phyloP scores from a whole-genome alignment of 2,113 vertebrate genomes.

The Elanoides forficatus region DNA sequence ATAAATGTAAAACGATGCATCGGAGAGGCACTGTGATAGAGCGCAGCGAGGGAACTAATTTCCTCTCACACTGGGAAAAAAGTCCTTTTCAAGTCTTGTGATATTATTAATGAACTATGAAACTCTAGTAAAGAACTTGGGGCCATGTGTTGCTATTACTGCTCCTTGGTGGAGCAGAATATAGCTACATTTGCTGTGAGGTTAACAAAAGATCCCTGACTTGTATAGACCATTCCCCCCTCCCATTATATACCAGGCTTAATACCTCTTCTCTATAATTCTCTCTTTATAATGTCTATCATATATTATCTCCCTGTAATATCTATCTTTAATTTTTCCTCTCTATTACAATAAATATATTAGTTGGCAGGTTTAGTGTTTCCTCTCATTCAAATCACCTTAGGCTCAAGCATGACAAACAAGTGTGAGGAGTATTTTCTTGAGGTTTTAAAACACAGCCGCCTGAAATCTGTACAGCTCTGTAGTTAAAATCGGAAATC shows the following conservation, averaged over 20 bases:
- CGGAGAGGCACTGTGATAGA: background rate
- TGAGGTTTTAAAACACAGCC: background rate
- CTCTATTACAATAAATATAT: background rate
- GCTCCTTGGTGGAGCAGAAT: background rate
- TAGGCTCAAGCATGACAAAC: background rate
- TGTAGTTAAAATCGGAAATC: background rate
- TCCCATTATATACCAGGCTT: background rate
- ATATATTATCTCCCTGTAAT: background rate
- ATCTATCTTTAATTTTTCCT: background rate
- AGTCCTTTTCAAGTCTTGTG: background rate
- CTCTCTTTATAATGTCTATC: background rate
- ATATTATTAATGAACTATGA: constrained; percentile 14
- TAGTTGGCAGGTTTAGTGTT: background rate
- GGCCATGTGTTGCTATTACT: rapidly evolving
- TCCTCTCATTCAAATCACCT: constrained; percentile 1
- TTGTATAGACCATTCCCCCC: background rate
- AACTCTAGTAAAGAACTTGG: background rate
- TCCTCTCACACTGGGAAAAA: background rate
- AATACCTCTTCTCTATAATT: background rate
- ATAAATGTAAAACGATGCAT: background rate
- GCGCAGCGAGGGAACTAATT: background rate
- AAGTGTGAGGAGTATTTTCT: background rate
- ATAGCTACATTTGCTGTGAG: background rate
- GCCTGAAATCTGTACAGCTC: background rate
- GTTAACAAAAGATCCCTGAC: background rate